Evolutionary conservation across 2,888 invertebrate genomes (phyloP).

Genomic region (Microplitis manilae): DNA sequence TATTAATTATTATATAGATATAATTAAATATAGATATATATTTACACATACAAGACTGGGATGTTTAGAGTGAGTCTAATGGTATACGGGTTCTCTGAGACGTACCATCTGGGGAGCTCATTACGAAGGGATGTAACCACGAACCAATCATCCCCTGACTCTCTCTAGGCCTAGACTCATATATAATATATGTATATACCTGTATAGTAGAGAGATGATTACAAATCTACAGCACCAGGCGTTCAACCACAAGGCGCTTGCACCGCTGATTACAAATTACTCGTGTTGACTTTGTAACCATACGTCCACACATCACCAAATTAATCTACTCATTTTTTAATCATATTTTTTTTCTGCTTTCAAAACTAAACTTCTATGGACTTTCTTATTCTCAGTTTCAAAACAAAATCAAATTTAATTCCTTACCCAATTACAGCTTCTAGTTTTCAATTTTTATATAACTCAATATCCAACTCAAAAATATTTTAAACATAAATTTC

Average conservation of each 20-base stretch:
- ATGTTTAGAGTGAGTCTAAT: conserved; percentile 65
- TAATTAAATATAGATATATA: conserved; percentile 24
- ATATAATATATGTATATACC: neutral
- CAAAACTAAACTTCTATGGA: no score
- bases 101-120: conserved; percentile 69
- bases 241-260: conserved; percentile 63
- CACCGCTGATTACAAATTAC: conserved; percentile 60
- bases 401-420: no score
- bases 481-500: no score
- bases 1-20: neutral
- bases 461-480: no score
- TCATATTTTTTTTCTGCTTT: no score
- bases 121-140: conserved; percentile 70
- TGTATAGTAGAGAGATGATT: conserved; percentile 25
- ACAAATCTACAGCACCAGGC: conserved; percentile 41
- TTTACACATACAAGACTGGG: conserved; percentile 33
- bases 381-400: no score
- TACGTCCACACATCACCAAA: conserved; percentile 18
- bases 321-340: neutral
- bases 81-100: conserved; percentile 65
- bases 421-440: no score
- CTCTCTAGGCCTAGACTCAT: conserved; percentile 42
- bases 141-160: conserved; percentile 68
- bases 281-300: conserved; percentile 35
- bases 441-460: no score